Evolutionary conservation across 2,797 vertebrate genomes (phyloP).

Genomic region (Epinephelus awoara): DNA sequence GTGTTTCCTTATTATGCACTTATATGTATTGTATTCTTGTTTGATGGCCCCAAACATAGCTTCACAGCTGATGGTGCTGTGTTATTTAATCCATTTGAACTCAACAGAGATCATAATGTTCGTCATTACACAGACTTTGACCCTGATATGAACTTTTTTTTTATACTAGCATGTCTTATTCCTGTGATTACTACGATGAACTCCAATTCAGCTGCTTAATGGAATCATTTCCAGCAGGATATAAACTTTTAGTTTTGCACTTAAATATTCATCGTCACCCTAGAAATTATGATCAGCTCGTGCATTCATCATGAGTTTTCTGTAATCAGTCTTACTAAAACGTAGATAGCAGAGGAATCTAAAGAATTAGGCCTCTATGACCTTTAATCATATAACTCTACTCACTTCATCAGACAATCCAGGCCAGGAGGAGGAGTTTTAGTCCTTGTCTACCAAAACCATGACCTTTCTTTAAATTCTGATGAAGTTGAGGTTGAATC

Average conservation of each 20-base stretch:
- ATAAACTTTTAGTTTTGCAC: background rate
- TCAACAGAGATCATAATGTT: no score
- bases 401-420: background rate
- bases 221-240: background rate
- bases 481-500: background rate
- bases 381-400: background rate
- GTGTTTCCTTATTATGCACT: no score
- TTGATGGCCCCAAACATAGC: no score
- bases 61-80: no score
- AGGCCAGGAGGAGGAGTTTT: background rate
- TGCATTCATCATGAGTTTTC: background rate
- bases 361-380: background rate
- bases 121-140: no score
- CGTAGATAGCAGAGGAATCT: background rate
- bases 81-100: no score
- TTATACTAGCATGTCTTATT: no score
- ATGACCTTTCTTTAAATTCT: background rate
- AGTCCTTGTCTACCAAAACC: background rate
- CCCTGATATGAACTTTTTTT: no score
- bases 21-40: no score
- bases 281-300: background rate
- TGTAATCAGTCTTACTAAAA: background rate
- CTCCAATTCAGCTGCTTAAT: background rate
- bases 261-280: no score
- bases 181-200: background rate